Base-by-base conservation (phyloP, 1,140 invertebrate species). In the Anastrepha ludens region DNA sequence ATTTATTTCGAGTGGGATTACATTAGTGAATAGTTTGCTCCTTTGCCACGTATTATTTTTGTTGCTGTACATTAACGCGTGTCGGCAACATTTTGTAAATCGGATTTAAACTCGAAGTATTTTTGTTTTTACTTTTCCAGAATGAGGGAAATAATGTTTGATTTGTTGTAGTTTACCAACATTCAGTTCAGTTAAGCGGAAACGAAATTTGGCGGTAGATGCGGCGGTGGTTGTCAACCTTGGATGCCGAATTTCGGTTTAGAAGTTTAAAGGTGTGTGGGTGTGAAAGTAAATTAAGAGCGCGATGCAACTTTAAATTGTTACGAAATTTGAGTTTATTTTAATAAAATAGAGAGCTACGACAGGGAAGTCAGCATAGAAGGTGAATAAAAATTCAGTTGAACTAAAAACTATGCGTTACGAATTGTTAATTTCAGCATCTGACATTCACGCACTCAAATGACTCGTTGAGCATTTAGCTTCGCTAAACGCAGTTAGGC, bases 161-260 rank as follows among this genome's bases (percentile, higher is more conserved):
- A 67, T 67, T 67, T 67, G 29, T 29, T 67, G 65, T 67, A 67
- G 65, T 67, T 67, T 67, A 67, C 13, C 65, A 67, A 67, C 65
- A 39, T 67, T 67, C 65, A 39, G 65, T 67, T 67, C 65, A 67
- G 65, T 67, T 67, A 29, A 67, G 65, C 65, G 65, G 65, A 67
- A 67, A 67, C 65, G 65, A 67, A 67, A 67, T 67, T 67, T 39
- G 65, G 29, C 39, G 11, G 3, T 9, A 20, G 9, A 67, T 67
- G 65, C 39, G 4, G 60, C n/a, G 9, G 29, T 67, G 9, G 8
- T 29, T 67, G 65, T 67, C 15, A 29, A 20, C 20, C 39, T 13
- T 67, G 65, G 65, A 11, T 67, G 20, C 20, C 39, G 65, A 41
- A 67, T 67, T 67, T 29, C 20, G 29, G 65, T 13, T 29, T 29